phyloP scores from a whole-genome alignment of 2,888 invertebrate genomes.

The Halocaridina rubra region DNA sequence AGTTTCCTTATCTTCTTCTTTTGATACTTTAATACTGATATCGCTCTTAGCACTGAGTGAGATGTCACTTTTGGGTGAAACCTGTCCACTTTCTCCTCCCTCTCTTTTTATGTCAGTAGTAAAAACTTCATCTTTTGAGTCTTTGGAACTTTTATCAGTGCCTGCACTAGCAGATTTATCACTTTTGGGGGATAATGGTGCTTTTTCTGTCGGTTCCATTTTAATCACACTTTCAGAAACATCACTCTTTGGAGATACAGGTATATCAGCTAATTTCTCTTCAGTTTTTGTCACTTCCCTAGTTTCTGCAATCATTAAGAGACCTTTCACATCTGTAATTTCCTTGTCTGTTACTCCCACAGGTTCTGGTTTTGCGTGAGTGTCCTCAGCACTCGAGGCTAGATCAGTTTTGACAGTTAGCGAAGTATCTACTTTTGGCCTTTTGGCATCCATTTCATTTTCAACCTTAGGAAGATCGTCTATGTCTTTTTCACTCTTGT shows the following conservation, averaged over 20 bases:
- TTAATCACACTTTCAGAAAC: neutral
- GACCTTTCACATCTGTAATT: too few species aligned
- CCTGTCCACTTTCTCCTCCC: neutral
- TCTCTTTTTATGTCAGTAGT: neutral
- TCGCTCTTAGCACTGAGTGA: conserved; percentile 24
- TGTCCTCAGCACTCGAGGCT: conserved; percentile 2
- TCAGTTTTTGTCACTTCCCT: neutral
- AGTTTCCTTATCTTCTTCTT: neutral
- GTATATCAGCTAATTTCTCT: neutral
- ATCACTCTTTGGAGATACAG: conserved; percentile 10
- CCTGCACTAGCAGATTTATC: conserved; percentile 12
- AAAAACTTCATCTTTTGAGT: neutral
- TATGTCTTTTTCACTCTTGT: neutral
- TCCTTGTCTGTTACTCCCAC: too few species aligned
- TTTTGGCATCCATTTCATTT: neutral
- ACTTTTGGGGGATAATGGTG: conserved; percentile 34
- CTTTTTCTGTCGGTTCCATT: neutral
- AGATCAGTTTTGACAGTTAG: conserved; percentile 29
- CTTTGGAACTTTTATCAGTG: conserved; percentile 29
- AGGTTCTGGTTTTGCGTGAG: too few species aligned
- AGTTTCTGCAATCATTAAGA: too few species aligned
- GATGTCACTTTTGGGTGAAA: conserved; percentile 18
- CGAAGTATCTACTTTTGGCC: conserved; percentile 6
- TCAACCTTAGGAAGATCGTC: neutral
- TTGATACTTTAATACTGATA: neutral